Conservation (phyloP, 2,113 vertebrate genomes). For the Theropithecus gelada region DNA sequence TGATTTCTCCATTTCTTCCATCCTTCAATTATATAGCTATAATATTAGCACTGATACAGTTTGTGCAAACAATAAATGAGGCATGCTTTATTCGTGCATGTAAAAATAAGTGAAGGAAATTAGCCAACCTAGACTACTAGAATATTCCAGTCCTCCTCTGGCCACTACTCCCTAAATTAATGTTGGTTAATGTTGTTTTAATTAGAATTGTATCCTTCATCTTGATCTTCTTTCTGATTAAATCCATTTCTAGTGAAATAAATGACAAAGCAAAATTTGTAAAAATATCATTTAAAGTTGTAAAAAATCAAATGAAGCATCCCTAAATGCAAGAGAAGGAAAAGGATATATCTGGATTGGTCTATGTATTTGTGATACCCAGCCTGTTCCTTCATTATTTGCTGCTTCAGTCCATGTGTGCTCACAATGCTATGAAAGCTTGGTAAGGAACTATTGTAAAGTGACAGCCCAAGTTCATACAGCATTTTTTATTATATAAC, state of each 20-base stretch:
- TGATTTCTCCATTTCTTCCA: background rate
- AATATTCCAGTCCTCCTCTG: background rate
- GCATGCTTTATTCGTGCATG: no score
- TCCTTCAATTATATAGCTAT: background rate
- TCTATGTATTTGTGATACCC: background rate
- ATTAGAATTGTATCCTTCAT: background rate
- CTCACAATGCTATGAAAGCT: background rate
- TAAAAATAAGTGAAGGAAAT: background rate
- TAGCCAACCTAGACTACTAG: no score
- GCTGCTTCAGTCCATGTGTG: background rate
- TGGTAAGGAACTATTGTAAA: no score
- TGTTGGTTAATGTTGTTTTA: background rate
- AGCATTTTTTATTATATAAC: background rate
- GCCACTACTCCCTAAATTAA: fast-evolving
- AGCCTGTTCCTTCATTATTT: background rate
- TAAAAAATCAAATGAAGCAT: background rate
- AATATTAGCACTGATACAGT: fast-evolving
- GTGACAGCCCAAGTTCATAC: no score
- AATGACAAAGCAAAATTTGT: background rate
- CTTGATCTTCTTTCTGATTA: background rate
- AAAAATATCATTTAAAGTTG: background rate
- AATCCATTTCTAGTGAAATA: background rate
- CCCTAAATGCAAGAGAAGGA: background rate
- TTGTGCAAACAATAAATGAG: fast-evolving
- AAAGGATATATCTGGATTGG: fast-evolving